Percentiles rank a stretch among this genome's conserved stretches.
Conservation (phyloP, 2,797 vertebrate genomes). For the Helicolenus hilgendorfi region DNA sequence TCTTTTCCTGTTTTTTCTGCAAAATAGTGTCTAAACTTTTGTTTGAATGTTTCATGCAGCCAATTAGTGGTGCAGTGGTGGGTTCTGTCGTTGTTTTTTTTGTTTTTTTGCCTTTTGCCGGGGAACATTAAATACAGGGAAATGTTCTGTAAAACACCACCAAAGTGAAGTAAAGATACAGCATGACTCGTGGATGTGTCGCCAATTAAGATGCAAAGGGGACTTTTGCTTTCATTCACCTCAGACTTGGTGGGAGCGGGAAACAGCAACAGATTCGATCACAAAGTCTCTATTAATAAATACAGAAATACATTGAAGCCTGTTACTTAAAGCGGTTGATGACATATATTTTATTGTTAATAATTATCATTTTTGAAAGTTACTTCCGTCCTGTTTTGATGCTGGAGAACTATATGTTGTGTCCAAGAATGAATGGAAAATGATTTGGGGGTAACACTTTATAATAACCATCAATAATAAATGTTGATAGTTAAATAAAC, state of each 20-base stretch:
- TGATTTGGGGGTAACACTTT: too few species aligned
- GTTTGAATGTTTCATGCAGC: conserved; percentile 66
- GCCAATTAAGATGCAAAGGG: conserved; percentile 38
- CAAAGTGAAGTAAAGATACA: conserved; percentile 29
- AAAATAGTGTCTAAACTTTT: conserved; percentile 60
- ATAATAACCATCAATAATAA: too few species aligned
- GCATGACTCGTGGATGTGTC: conserved; percentile 31
- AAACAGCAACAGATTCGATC: not conserved
- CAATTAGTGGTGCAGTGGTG: conserved; percentile 68
- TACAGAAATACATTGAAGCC: not conserved
- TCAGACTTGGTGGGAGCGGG: not conserved
- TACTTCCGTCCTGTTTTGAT: not conserved
- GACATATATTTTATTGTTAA: not conserved
- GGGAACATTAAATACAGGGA: conserved; percentile 61
- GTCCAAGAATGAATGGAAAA: not conserved
- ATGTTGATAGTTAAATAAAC: too few species aligned
- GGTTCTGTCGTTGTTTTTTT: conserved; percentile 32
- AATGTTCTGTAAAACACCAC: conserved; percentile 52
- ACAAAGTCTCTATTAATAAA: not conserved
- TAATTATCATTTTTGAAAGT: not conserved
- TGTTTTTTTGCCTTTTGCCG: not conserved
- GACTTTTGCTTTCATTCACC: conserved; percentile 32
- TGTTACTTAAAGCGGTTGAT: not conserved
- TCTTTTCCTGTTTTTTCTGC: conserved; percentile 47
- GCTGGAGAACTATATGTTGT: not conserved